Base-by-base conservation (phyloP, 2,888 invertebrate genomes). In the Allygus modestus region DNA sequence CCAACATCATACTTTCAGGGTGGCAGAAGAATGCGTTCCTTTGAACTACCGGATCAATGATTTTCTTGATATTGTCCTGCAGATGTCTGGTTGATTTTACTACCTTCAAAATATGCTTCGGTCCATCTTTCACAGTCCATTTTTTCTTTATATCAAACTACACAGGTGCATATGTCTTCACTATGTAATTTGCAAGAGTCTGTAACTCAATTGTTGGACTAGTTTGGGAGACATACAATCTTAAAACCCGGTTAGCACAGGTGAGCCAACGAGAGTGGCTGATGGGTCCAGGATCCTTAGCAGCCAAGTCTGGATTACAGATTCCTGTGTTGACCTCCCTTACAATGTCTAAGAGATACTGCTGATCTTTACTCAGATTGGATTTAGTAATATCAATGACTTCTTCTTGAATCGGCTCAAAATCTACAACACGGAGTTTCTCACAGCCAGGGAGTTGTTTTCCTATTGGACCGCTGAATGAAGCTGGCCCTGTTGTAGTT, bases 401-500 rank as follows among this genome's bases (percentile, higher is more conserved):
- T 11, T 43, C 46, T 43, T 11, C 12, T 15, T 46, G 15, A 15
- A 46, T 46, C 15, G 46, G 46, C 17, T 46, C 46, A 46, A 15
- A 46, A 37, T 37, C 37, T 11, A 46, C 17, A 46, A 46, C 46
- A 46, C 7, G 46, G 17, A 46, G 46, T 46, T 84, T 83, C n/a
- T 54, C 65, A 69, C 69, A 58, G 31, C 26, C n/a, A 41, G 65
- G 26, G 31, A 85, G 58, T 69, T 54, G 81, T 87, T 88, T 89
- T 79, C 88, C 88, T n/a, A 89, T 86, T 77, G 87, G 85, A 9
- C 88, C 88, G 23, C 85, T 84, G 85, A 87, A 89, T 17, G 81
- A 75, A 69, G 20, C 75, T 46, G 88, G 88, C n/a, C 88, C 88
- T 43, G 86, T 85, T 31, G 87, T 89, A 31, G 58, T 75, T 15